Base-by-base conservation (phyloP, 2,113 vertebrate genomes). In the Carassius gibelio region DNA sequence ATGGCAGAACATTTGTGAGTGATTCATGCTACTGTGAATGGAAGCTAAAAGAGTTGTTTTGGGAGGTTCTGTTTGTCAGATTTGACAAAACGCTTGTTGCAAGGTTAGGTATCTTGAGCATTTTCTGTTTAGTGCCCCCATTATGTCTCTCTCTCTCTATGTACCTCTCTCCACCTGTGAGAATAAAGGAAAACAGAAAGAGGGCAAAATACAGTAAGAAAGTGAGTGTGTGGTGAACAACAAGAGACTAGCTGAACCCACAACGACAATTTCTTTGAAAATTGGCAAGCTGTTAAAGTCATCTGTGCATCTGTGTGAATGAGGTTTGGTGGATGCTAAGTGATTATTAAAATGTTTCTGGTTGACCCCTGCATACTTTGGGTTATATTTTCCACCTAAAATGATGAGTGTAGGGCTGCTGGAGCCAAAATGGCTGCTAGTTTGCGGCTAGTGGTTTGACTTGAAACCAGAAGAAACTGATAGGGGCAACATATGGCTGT, bases 361-460 rank as follows among this genome's bases (percentile, higher is more conserved):
- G 26, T 72, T 80, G 11, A 62, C 75, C 81, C 48, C 75, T 72
- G 62, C 42, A 52, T 85, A 74, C 52, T 69, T 52, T 80, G 2
- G 52, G 50, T 84, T 68, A 81, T 64, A 86, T 81, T 84, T 86
- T 71, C 81, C 9, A 26, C 66, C 59, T 84, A 66, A 81, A 88
- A 26, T 61, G 75, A 72, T 83, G 75, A 88, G 23, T 7, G 45
- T 55, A 74, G 48, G 38, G 19, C 8, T 80, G 36, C 38, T 48
- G 11, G 7, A 30, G 23, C 48, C 81, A 86, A 75, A 84, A 64
- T 55, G n/a, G 9, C 69, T 50, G 38, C 34, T 74, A 59, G 21
- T 74, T 86, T 81, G 48, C 42, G 75, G 48, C 79, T 62, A 57
- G 57, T 48, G 81, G 66, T 68, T 64, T 83, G 42, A 88, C 19